Percentiles rank a stretch among this genome's conserved stretches.
These are phyloP conservation scores for Parauchenoglanis ngamensis DNA, from an alignment of 2,797 vertebrate genomes.

Conservation along the genomic window DNA sequence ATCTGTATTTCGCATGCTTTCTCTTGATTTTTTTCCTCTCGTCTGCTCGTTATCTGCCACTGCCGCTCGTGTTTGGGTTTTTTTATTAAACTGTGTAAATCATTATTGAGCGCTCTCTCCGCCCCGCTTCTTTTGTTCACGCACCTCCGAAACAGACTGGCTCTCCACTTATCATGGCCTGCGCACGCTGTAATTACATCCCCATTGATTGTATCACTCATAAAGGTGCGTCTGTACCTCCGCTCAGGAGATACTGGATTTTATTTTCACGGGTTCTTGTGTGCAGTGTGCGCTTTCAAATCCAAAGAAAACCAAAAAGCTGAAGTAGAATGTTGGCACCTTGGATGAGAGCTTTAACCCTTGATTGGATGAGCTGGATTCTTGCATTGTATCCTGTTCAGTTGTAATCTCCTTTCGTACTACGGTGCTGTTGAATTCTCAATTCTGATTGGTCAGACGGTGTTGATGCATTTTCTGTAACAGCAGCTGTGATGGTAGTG, in stretches of 20 bases:
- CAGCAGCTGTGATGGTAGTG: neutral
- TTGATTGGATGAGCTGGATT: neutral
- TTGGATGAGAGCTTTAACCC: neutral
- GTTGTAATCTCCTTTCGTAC: neutral
- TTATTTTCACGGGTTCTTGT: neutral
- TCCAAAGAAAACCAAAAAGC: neutral
- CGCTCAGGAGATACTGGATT: neutral
- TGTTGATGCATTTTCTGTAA: neutral
- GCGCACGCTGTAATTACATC: conserved; percentile 46
- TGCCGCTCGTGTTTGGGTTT: conserved; percentile 33
- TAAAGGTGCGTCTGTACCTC: conserved; percentile 16
- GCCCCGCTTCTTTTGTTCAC: conserved; percentile 32
- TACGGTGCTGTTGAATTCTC: neutral
- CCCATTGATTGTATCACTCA: conserved; percentile 33
- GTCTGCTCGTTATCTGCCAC: conserved; percentile 41
- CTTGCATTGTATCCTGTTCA: neutral
- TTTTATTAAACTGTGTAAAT: conserved; percentile 54
- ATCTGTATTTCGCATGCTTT: conserved; percentile 31
- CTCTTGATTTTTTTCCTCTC: conserved; percentile 28
- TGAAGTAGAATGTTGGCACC: neutral
- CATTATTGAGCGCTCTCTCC: conserved; percentile 26
- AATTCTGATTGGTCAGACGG: neutral
- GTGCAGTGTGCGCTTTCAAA: neutral
- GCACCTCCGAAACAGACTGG: conserved; percentile 37
- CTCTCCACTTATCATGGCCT: conserved; percentile 42